Evolutionary conservation across 2,888 invertebrate genomes (phyloP).

Genomic region (Habroteleia sp.): DNA sequence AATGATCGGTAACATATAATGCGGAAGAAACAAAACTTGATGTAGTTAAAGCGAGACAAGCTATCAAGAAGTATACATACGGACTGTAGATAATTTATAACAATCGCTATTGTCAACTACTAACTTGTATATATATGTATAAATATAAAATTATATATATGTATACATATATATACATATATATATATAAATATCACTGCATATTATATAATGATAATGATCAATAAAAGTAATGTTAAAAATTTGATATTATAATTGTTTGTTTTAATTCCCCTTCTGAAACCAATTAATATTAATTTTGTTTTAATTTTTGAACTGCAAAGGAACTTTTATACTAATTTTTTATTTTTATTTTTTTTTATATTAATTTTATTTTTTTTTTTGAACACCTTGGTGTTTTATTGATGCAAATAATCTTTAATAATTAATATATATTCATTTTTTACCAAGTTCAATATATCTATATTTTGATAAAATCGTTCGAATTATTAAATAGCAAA

Average conservation of each 20-base stretch:
- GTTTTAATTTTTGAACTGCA: too few species aligned
- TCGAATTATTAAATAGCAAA: too few species aligned
- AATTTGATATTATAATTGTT: slow-evolving; percentile 65
- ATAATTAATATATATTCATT: too few species aligned
- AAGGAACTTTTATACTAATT: too few species aligned
- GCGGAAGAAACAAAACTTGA: slow-evolving; percentile 47
- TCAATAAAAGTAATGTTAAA: slow-evolving; percentile 79
- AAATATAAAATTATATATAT: slow-evolving; percentile 62
- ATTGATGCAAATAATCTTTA: too few species aligned
- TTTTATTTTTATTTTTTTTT: too few species aligned
- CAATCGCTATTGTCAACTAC: slow-evolving; percentile 78
- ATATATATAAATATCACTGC: slow-evolving; percentile 74
- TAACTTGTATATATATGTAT: slow-evolving; percentile 66
- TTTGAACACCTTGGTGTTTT: too few species aligned
- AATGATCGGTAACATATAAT: slow-evolving; percentile 60
- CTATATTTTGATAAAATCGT: too few species aligned
- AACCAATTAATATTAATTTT: too few species aligned
- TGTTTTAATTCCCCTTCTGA: background rate
- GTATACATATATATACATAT: slow-evolving; percentile 68
- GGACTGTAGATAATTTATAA: slow-evolving; percentile 80
- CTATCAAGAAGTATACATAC: slow-evolving; percentile 66
- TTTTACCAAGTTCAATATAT: too few species aligned
- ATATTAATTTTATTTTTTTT: too few species aligned
- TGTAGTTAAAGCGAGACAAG: slow-evolving; percentile 66
- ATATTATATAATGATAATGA: slow-evolving; percentile 78